phyloP scores from a whole-genome alignment of 2,113 vertebrate genomes.

The Pogonocichla stellata region DNA sequence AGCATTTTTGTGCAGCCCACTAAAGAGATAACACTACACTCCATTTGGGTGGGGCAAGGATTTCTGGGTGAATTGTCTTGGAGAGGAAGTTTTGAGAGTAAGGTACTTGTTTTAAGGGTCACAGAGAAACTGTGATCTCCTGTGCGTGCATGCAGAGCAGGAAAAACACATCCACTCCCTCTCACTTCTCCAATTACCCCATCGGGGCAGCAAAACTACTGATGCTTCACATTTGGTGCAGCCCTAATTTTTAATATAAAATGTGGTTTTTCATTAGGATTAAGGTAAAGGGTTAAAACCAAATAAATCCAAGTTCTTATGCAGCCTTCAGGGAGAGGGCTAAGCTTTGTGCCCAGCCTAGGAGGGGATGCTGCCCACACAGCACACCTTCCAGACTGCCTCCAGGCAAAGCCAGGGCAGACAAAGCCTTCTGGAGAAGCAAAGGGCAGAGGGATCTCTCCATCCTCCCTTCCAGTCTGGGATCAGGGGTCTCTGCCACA shows the following conservation, averaged over 20 bases:
- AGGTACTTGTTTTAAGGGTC: background rate
- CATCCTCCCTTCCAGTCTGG: background rate
- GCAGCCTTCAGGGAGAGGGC: background rate
- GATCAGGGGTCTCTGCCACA: background rate
- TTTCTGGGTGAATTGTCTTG: background rate
- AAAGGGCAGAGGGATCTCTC: background rate
- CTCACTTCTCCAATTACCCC: background rate
- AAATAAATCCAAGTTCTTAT: background rate
- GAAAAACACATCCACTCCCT: background rate
- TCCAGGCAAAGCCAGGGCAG: background rate
- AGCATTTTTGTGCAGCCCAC: background rate
- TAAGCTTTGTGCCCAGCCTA: background rate
- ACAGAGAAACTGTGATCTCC: background rate
- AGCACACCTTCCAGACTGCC: background rate
- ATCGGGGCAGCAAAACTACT: background rate
- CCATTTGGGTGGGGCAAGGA: background rate
- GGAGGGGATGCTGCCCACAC: background rate
- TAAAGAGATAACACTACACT: background rate
- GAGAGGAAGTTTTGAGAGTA: background rate
- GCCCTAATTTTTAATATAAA: background rate
- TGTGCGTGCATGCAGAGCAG: accelerated
- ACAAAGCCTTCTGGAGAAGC: background rate
- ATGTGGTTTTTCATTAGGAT: background rate
- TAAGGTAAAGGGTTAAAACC: background rate
- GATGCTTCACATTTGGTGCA: background rate